Base-by-base conservation (phyloP, 2,888 invertebrate genomes). In the Drosophila mimica region DNA sequence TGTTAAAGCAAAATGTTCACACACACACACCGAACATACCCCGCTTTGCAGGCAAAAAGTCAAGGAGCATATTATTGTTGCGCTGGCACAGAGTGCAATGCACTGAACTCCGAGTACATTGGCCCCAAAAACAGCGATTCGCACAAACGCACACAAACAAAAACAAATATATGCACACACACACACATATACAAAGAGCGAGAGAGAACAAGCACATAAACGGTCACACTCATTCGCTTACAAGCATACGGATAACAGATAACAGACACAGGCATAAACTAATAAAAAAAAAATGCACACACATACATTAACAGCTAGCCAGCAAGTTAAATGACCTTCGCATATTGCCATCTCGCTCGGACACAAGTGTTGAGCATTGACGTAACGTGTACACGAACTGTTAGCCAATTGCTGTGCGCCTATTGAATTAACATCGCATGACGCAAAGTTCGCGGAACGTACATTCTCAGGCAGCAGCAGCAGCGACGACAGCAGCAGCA, bases 361-460 rank as follows among this genome's bases (percentile, higher is more conserved):
- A 54, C 87, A 17, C 36, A 40, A 52, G 81, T 52, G 33, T 48
- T 56, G 70, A 69, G 54, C 65, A 66, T 77, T 76, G 83, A 65
- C 78, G 89, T 84, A 85, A 88, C 88, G 86, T 88, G 71, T 80
- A 75, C 63, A 69, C 49, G 62, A 69, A 70, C 74, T 52, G 43
- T 51, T 62, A 46, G 25, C 13, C 0, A 53, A 33, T 31, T 72
- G 77, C 85, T 82, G 84, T 69, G 70, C 91, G 73, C 93, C 93
- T 88, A 83, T 82, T 91, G 82, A 82, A 86, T 90, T 92, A 93
- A 93, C 93, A 92, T 92, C 92, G 91, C 91, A 92, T 92, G 93
- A 93, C 93, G 93, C 93, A 93, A 93, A 93, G 93, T 92, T 91
- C 93, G 90, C 92, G 81, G 77, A 82, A 83, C 81, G 83, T 87